phyloP scores from a whole-genome alignment of 2,888 invertebrate species.

The Dasypogon diadema region DNA sequence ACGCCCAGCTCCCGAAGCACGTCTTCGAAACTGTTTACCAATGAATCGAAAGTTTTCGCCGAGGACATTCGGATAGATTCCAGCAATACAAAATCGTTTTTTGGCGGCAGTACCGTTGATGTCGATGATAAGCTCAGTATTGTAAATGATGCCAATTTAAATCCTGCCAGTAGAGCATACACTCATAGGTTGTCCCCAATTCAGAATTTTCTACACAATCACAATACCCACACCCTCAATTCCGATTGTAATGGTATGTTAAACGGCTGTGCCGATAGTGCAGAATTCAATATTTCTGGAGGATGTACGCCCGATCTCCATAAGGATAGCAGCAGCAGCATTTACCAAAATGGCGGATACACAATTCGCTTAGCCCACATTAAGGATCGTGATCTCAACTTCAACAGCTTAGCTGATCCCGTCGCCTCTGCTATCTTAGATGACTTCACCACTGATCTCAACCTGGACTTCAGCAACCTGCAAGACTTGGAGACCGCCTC shows the following conservation, averaged over 20 bases:
- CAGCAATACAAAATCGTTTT: conserved; percentile 34
- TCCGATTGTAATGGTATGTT: conserved; percentile 33
- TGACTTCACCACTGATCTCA: conserved; percentile 52
- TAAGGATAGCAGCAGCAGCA: conserved; percentile 25
- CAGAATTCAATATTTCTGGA: conserved; percentile 18
- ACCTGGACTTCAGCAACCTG: conserved; percentile 52
- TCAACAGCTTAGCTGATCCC: conserved; percentile 32
- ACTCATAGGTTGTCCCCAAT: conserved; percentile 22
- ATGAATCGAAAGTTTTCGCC: conserved; percentile 48
- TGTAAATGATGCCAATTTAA: conserved; percentile 66
- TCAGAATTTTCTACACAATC: conserved; percentile 38
- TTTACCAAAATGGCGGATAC: conserved; percentile 45
- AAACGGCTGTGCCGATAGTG: conserved; percentile 14
- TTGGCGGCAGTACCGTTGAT: conserved; percentile 6
- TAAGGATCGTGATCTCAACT: conserved; percentile 51
- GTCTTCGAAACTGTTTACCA: conserved; percentile 43
- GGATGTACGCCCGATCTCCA: not conserved
- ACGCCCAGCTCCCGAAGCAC: not conserved
- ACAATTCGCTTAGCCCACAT: conserved; percentile 47
- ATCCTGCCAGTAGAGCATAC: conserved; percentile 62
- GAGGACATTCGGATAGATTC: conserved; percentile 43
- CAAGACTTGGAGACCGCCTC: conserved; percentile 54
- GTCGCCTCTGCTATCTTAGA: conserved; percentile 15
- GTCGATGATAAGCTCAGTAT: conserved; percentile 62
- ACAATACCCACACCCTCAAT: conserved; percentile 39